phyloP scores from a whole-genome alignment of 1,140 invertebrate genomes.

The Hylaeus anthracinus region DNA sequence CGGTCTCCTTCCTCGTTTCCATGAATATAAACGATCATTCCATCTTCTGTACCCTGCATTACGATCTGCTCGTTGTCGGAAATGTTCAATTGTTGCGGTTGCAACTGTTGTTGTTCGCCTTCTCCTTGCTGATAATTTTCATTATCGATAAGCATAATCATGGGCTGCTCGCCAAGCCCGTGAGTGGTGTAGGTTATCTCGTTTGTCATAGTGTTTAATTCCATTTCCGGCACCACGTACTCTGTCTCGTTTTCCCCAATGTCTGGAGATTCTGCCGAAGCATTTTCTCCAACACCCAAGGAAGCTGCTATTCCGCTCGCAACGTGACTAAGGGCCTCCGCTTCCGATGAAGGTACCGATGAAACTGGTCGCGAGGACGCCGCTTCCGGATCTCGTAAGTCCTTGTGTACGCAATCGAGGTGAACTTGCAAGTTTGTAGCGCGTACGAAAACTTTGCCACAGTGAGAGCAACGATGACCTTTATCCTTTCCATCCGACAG shows the following conservation, averaged over 20 bases:
- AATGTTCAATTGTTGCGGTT: constrained; percentile 72
- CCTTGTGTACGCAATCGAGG: constrained; percentile 73
- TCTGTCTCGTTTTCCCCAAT: constrained; percentile 23
- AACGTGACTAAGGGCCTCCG: constrained; percentile 82
- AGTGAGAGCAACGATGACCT: constrained; percentile 74
- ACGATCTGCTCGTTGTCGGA: constrained; percentile 70
- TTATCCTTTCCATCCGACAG: constrained; percentile 65
- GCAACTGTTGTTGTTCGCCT: constrained; percentile 56
- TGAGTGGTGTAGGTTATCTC: constrained; percentile 64
- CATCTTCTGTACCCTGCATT: constrained; percentile 71
- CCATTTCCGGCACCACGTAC: constrained; percentile 68
- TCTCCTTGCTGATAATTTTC: constrained; percentile 66
- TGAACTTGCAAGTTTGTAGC: constrained; percentile 74
- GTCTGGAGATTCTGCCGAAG: constrained; percentile 50
- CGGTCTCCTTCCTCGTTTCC: constrained; percentile 67
- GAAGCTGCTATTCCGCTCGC: constrained; percentile 83
- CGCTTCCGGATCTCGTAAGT: constrained; percentile 50
- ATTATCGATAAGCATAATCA: constrained; percentile 76
- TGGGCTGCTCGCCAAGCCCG: constrained; percentile 69
- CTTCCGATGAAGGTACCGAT: constrained; percentile 80
- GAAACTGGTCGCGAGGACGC: constrained; percentile 45
- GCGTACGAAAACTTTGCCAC: constrained; percentile 72
- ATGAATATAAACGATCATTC: constrained; percentile 78
- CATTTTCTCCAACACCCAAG: constrained; percentile 82
- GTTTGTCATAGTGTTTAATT: constrained; percentile 60